Evolutionary conservation across 1,140 invertebrate species (phyloP).

Genomic region (Tetraneura akinire): DNA sequence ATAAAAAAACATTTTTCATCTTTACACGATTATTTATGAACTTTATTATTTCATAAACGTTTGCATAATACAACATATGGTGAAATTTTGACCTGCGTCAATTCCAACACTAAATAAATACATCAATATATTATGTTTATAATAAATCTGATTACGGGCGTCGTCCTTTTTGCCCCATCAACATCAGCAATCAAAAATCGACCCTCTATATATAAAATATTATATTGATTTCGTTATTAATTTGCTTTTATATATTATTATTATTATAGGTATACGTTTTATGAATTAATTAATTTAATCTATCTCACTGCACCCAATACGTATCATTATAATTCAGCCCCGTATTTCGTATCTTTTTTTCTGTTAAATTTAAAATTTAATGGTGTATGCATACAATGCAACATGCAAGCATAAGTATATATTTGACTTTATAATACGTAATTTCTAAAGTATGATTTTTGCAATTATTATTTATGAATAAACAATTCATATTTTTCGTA

Average conservation of each 20-base stretch:
- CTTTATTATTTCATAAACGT: constrained; percentile 2
- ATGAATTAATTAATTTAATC: constrained; percentile 16
- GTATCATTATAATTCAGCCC: not conserved
- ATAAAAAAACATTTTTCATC: not conserved
- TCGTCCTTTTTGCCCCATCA: not conserved
- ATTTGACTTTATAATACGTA: no score
- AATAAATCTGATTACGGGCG: constrained; percentile 26
- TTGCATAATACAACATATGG: not conserved
- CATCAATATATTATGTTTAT: not conserved
- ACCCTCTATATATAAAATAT: not conserved
- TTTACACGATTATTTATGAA: not conserved
- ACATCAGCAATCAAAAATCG: not conserved
- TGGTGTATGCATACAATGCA: no score
- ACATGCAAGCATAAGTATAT: no score
- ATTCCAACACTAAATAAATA: not conserved
- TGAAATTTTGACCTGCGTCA: not conserved
- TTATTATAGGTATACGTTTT: constrained; percentile 13
- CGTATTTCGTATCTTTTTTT: no score
- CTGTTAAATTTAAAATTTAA: no score
- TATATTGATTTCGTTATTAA: constrained; percentile 18
- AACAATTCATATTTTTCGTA: no score
- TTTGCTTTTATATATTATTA: constrained; percentile 2
- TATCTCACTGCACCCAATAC: not conserved
- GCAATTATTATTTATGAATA: no score
- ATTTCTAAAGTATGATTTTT: no score